Percentiles rank a stretch among this genome's conserved stretches.
These are phyloP conservation scores for Myripristis jacobus DNA, from an alignment of 2,797 vertebrate species.

Conservation along the genomic window DNA sequence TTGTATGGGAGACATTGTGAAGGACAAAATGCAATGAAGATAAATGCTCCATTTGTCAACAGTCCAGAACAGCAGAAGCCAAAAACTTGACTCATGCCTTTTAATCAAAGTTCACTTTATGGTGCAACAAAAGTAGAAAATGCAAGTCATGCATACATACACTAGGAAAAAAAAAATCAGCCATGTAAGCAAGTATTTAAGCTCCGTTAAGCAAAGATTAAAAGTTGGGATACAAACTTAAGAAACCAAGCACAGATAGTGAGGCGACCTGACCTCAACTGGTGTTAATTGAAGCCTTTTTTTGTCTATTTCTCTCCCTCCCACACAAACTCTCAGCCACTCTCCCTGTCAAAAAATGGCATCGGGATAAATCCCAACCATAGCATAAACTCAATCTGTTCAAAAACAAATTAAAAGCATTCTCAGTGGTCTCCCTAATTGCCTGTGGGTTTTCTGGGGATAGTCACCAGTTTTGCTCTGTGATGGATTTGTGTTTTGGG, in stretches of 20 bases:
- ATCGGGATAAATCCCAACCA: constrained; percentile 12
- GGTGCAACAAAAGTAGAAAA: background rate
- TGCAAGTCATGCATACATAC: constrained; percentile 2
- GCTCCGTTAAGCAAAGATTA: background rate
- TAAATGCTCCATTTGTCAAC: constrained; percentile 23
- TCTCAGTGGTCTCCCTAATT: constrained; percentile 44
- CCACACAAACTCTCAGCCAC: constrained; percentile 3
- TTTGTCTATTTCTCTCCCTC: background rate
- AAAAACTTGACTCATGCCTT: constrained; percentile 28
- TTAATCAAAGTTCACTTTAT: constrained; percentile 6
- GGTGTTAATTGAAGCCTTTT: constrained; percentile 26
- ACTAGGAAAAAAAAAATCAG: too few relatives aligned
- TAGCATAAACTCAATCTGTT: constrained; percentile 52
- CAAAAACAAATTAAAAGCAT: constrained; percentile 47
- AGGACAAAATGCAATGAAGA: constrained; percentile 21
- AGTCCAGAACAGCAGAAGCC: constrained; percentile 10
- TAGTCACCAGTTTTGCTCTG: constrained; percentile 41
- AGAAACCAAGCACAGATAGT: constrained; percentile 21
- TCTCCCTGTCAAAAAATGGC: constrained; percentile 28
- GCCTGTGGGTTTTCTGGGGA: constrained; percentile 39
- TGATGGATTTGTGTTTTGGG: constrained; percentile 60
- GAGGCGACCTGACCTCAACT: constrained; percentile 4
- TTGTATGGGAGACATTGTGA: constrained; percentile 12
- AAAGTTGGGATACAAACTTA: constrained; percentile 16
- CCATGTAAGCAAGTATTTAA: constrained; percentile 9